Percentiles rank a stretch among this genome's conserved stretches.
Evolutionary conservation across 2,888 invertebrate genomes (phyloP).

Genomic region (Acleris emargana): DNA sequence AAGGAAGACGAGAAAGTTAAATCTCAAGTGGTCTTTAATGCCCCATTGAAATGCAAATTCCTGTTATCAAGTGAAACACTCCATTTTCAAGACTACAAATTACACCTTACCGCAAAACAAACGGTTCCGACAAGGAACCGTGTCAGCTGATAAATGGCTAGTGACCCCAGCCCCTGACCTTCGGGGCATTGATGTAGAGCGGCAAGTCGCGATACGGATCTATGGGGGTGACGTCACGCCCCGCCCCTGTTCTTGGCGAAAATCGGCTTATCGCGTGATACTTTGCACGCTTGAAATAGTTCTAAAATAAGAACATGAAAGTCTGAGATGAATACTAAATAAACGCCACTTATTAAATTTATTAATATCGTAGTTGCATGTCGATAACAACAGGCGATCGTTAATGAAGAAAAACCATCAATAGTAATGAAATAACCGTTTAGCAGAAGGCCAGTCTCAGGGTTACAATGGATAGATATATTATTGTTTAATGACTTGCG

Average conservation of each 20-base stretch:
- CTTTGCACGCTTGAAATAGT: conserved; percentile 20
- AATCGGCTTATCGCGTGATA: conserved; percentile 39
- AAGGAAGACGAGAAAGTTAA: conserved; percentile 1
- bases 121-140: conserved; percentile 30
- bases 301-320: conserved; percentile 21
- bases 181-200: conserved; percentile 42
- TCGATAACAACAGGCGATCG: conserved; percentile 8
- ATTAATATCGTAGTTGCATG: conserved; percentile 7
- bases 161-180: conserved; percentile 40
- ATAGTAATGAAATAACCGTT: conserved; percentile 31
- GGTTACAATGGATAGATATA: conserved; percentile 23
- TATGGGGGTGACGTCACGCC: conserved; percentile 41
- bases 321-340: background rate
- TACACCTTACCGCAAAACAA: conserved; percentile 26
- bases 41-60: conserved; percentile 11
- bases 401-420: conserved; percentile 22
- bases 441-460: conserved; percentile 22
- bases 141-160: conserved; percentile 35
- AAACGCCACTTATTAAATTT: background rate
- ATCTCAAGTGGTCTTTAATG: conserved; percentile 20
- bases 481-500: conserved; percentile 23
- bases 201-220: conserved; percentile 44
- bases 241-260: conserved; percentile 38
- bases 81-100: conserved; percentile 29
- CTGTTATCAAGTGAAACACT: conserved; percentile 20